Base-by-base conservation (phyloP, 92 coral and sea anemone species). In the Bergia puertoricense region DNA sequence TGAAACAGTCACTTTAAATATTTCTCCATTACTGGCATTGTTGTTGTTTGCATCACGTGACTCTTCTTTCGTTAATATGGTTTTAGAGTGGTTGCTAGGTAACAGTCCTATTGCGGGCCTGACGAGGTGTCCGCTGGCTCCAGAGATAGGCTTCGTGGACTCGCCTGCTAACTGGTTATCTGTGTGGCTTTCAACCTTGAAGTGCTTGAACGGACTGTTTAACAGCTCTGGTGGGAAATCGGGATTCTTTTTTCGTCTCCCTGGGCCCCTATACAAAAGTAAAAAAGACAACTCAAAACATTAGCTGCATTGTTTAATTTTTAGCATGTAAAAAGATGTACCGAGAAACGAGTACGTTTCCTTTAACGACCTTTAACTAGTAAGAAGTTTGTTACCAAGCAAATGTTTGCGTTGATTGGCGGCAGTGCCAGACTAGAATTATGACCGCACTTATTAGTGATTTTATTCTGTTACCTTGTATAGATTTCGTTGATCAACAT, bases 161-260 rank as follows among this genome's bases (percentile, higher is more conserved):
- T 86, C 83, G 41, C 81, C 80, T 30, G 88, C 59, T 41, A 37
- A 45, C 30, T 56, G 85, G 73, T 81, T 88, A 50, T 93, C 91
- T 15, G 89, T n/a, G 50, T 79, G 88, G 62, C 79, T 86, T 43
- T 95, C 96, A 10, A 88, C 90, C 90, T 93, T 93, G 86, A 85
- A 95, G 85, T 93, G 93, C 75, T 93, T 95, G 84, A 95, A 95
- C 10, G 96, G 98, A 50, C 91, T 90, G 92, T 95, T 95, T 7
- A 95, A 90, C 5, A 95, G 94, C 82, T 95, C 98, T 11, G 98
- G 96, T 5, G 98, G 98, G 56, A 95, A 91, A 65, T 95, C 98
- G 22, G 98, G 98, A 78, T 95, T 95, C 89, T 95, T 95, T 79
- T 94, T 93, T 18, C 98, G 94, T 76, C 98, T 92, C 0, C 98